These are phyloP conservation scores for Rhynchotus rufescens DNA, from an alignment of 2,797 vertebrate genomes.

Conservation along the genomic window DNA sequence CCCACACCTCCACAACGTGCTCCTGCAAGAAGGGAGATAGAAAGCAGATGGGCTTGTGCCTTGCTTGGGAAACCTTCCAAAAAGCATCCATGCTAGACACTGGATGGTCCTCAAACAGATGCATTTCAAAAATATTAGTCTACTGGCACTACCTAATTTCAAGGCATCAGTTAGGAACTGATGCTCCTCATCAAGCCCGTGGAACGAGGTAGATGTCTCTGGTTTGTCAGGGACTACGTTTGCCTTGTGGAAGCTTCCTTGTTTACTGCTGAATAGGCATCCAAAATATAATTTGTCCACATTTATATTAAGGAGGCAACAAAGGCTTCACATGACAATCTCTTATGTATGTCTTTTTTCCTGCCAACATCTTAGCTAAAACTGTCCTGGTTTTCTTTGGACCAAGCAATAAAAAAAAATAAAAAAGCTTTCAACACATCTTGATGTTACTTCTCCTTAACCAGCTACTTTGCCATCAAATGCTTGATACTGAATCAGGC, in stretches of 20 bases:
- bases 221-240: not conserved
- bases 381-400: not conserved
- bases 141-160: not conserved
- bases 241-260: not conserved
- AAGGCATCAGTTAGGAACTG: not conserved
- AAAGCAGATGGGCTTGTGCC: not conserved
- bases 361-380: not conserved
- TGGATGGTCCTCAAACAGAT: not conserved
- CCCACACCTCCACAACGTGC: not conserved
- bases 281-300: not conserved
- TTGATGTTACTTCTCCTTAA: not conserved
- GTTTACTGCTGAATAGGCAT: not conserved
- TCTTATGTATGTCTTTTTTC: not conserved
- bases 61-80: slow-evolving; percentile 4
- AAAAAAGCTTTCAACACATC: not conserved
- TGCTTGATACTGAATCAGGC: not conserved
- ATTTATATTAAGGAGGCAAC: not conserved
- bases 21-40: not conserved
- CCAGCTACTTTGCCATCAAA: not conserved
- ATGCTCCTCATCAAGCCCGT: not conserved
- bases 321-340: not conserved
- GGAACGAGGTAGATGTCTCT: slow-evolving; percentile 13
- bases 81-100: not conserved
- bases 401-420: not conserved
- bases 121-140: not conserved